Evolutionary conservation across 2,113 vertebrate genomes (phyloP).

Genomic region (Arizona elegans): DNA sequence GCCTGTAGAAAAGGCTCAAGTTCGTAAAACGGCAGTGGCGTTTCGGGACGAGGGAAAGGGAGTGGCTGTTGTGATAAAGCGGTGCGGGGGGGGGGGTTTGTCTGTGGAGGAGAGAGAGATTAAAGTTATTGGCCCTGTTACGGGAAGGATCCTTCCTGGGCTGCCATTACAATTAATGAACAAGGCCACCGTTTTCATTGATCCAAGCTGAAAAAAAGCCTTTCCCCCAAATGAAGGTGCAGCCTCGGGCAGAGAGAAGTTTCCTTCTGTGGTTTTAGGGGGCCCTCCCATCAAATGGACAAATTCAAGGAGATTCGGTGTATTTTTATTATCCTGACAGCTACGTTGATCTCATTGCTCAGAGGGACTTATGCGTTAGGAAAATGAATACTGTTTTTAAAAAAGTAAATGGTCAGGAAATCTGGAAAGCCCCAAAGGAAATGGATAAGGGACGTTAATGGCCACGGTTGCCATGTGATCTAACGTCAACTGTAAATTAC

Average conservation of each 20-base stretch:
- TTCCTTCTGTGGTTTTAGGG: neutral
- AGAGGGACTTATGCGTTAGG: neutral
- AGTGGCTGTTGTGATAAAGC: neutral
- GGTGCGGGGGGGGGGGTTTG: too few relatives aligned
- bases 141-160: neutral
- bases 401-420: neutral
- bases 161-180: neutral
- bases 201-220: neutral
- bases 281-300: neutral
- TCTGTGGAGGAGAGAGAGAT: too few relatives aligned
- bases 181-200: neutral
- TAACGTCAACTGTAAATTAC: neutral
- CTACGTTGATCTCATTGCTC: neutral
- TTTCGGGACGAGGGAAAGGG: neutral
- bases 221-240: neutral
- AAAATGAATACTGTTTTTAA: neutral
- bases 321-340: neutral
- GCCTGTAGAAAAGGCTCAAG: neutral
- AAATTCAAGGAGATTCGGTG: neutral
- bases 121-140: neutral
- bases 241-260: neutral
- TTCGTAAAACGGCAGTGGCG: neutral
- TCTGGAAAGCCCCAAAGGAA: neutral
- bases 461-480: neutral
- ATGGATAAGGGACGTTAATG: neutral